These are phyloP conservation scores for Diglossa cyanea DNA, from an alignment of 2,797 vertebrate genomes.

Conservation along the genomic window DNA sequence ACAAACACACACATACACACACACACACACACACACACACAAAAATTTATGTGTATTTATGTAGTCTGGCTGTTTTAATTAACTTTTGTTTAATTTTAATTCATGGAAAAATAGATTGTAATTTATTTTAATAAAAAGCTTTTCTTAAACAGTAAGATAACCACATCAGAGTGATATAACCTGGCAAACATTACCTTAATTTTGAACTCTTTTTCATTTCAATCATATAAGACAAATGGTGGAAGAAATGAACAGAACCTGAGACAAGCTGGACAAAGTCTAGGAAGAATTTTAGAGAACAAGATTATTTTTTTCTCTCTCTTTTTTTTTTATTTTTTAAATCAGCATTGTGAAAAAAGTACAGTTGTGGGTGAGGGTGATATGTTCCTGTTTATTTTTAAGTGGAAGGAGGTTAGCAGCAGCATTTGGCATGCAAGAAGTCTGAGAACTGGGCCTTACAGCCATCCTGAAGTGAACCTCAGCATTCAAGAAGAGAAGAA, in stretches of 20 bases:
- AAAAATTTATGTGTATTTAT: not conserved
- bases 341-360: not conserved
- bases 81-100: not conserved
- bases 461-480: not conserved
- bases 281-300: not conserved
- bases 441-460: not conserved
- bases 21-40: too few species aligned
- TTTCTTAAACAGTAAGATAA: not conserved
- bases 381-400: not conserved
- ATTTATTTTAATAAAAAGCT: not conserved
- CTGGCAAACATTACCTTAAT: not conserved
- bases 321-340: not conserved
- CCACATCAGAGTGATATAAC: not conserved
- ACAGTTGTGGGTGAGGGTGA: not conserved
- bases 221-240: not conserved
- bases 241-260: not conserved
- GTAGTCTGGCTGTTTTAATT: not conserved
- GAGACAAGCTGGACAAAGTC: not conserved
- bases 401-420: not conserved
- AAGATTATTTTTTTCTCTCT: not conserved
- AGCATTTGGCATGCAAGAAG: not conserved
- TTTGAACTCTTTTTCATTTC: not conserved
- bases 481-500: constrained; percentile 1
- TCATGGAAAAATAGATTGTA: not conserved
- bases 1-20: not conserved